A percentile compares a stretch with the other conserved stretches of the same genome.
These are phyloP conservation scores for Diachasma alloeum DNA, from an alignment of 1,140 invertebrate genomes.

Conservation along the genomic window DNA sequence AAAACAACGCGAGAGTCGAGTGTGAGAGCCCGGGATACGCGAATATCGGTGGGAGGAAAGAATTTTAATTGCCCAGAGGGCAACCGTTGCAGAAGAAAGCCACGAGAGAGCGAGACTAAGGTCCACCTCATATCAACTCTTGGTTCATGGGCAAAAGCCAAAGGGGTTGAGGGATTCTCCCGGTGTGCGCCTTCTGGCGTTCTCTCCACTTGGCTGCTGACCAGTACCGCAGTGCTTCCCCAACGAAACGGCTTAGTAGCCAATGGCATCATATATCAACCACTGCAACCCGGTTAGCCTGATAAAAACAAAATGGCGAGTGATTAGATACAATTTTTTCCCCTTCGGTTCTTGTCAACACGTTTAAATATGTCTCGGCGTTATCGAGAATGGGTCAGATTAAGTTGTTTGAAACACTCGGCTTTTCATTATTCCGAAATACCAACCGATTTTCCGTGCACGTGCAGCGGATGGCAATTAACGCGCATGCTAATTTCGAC, in stretches of 20 bases:
- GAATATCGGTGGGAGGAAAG: constrained; percentile 53
- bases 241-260: constrained; percentile 60
- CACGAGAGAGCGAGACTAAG: not conserved
- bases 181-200: constrained; percentile 26
- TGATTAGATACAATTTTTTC: constrained; percentile 40
- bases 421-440: not conserved
- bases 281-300: constrained; percentile 50
- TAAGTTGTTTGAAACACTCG: not conserved
- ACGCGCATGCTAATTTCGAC: constrained; percentile 51
- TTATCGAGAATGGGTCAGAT: constrained; percentile 1
- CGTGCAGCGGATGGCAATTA: constrained; percentile 42
- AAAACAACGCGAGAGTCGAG: not conserved
- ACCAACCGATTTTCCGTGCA: not conserved
- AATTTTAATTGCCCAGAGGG: constrained; percentile 61
- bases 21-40: constrained; percentile 20
- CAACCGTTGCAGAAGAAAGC: constrained; percentile 3
- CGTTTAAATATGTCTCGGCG: not conserved
- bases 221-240: constrained; percentile 49
- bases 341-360: not conserved
- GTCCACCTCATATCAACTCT: constrained; percentile 32
- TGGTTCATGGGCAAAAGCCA: constrained; percentile 46
- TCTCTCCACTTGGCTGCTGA: constrained; percentile 37
- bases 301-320: constrained; percentile 59
- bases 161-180: constrained; percentile 52
- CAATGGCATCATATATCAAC: constrained; percentile 65